Evolutionary conservation across 2,797 vertebrate genomes (phyloP), one percentile per base, ranked within the genome.

Genomic region (Cercopithecus mitis): DNA sequence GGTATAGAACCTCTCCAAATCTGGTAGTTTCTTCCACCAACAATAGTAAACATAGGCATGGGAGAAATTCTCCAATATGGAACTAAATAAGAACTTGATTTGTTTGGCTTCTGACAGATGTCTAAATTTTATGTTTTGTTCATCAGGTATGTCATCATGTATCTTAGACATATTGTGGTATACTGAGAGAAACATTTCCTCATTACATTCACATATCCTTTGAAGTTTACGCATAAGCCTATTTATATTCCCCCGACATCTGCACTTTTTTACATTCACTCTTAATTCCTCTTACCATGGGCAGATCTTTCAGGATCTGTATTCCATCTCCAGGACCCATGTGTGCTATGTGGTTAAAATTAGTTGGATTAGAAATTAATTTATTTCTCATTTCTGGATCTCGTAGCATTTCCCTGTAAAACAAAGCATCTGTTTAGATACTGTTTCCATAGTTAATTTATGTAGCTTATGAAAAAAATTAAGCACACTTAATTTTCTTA

Each of bases 381-480:
- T 99, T 99, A 99, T 99, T 99, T 99, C 99, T 99, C 99, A 99
- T 99, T 99, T 99, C 99, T 52, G 99, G 99, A 98, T 99, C 99
- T 25, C 99, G 99, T 82, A 99, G 99, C 99, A 99, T 99, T 98
- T 99, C 99, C 99, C 99, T 99, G 98, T 72, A 99, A 99, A 95
- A 98, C 39, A 99, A 98, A 98, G 98, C 33, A 98, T 20, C 90
- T 93, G 47, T 96, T 98, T 91, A 98, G 98, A 25, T 13, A 97
- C 36, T 91, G 90, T 15, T 3, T 79, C 86, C 0, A 4, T 76
- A 19, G 43, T 76, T 50, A 90, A 76, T n/a, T 91, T 52, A 47
- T 13, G 19, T 33, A 90, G 87, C 77, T 83, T 94, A 58, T 94
- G 91, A 96, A 61, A 98, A 88, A 91, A 92, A 85, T 94, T 55